Conservation (phyloP, 2,113 vertebrate species). For the Castor canadensis region DNA sequence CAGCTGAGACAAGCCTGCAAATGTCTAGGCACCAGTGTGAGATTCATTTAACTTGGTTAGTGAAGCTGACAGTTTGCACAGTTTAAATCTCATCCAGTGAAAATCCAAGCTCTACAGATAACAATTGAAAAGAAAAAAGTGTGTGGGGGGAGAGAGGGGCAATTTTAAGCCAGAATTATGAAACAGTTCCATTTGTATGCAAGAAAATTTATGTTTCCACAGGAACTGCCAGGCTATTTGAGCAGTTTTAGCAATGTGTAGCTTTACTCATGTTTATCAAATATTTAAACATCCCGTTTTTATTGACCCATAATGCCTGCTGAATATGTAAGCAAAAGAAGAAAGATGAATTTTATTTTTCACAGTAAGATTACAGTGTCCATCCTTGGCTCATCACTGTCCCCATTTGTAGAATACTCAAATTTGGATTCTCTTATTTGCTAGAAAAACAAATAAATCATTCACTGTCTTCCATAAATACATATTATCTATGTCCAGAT, state of each 20-base stretch:
- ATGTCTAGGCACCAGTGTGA: slow-evolving; percentile 24
- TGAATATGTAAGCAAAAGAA: slow-evolving; percentile 71
- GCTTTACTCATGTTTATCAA: slow-evolving; percentile 58
- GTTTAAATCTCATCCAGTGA: slow-evolving; percentile 52
- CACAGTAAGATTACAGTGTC: slow-evolving; percentile 12
- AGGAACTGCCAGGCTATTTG: slow-evolving; percentile 48
- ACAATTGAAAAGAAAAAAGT: slow-evolving; percentile 43
- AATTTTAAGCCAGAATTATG: slow-evolving; percentile 61
- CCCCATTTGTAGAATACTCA: slow-evolving; percentile 52
- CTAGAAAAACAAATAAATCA: slow-evolving; percentile 60
- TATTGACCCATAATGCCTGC: slow-evolving; percentile 52
- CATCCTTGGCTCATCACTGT: slow-evolving; percentile 9
- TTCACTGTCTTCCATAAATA: slow-evolving; percentile 58
- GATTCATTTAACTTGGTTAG: slow-evolving; percentile 44
- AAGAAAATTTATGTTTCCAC: slow-evolving; percentile 60
- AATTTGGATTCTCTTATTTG: slow-evolving; percentile 61
- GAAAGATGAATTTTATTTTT: slow-evolving; percentile 36
- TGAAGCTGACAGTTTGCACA: slow-evolving; percentile 49
- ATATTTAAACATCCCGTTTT: slow-evolving; percentile 74
- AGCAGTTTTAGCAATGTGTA: slow-evolving; percentile 53
- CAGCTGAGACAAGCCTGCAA: slow-evolving; percentile 56
- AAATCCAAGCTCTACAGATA: slow-evolving; percentile 16
- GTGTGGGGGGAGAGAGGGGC: background rate
- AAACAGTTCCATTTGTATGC: slow-evolving; percentile 59
- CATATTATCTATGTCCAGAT: slow-evolving; percentile 72